phyloP scores from a whole-genome alignment of 2,797 vertebrate genomes.

The Pyrocephalus nanus region DNA sequence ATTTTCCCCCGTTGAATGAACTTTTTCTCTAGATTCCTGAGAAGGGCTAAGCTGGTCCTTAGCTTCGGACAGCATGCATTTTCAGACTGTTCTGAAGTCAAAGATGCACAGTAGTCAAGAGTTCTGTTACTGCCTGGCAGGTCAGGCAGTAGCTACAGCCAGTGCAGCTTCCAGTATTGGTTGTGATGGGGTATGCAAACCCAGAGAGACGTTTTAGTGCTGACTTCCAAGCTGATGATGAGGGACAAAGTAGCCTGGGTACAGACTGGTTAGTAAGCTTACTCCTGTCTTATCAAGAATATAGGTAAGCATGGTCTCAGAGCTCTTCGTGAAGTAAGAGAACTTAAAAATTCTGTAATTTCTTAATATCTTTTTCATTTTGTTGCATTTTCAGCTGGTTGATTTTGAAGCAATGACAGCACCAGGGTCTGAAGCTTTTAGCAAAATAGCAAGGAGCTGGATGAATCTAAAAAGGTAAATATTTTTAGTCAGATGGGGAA shows the following conservation, averaged over 20 bases:
- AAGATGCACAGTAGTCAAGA: background rate
- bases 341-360: background rate
- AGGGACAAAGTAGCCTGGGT: background rate
- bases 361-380: background rate
- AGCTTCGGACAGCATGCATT: background rate
- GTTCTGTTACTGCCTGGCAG: background rate
- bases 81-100: background rate
- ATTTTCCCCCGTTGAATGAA: background rate
- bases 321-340: background rate
- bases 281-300: background rate
- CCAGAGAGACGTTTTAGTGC: background rate
- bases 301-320: background rate
- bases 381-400: slow-evolving; percentile 83
- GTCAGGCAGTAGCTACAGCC: background rate
- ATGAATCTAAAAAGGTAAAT: slow-evolving; percentile 93
- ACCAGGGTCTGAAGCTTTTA: slow-evolving; percentile 90
- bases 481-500: background rate
- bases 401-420: slow-evolving; percentile 99
- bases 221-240: background rate
- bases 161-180: background rate
- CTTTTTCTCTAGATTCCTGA: background rate
- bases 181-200: background rate
- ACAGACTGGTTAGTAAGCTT: background rate
- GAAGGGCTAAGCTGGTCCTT: background rate
- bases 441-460: slow-evolving; percentile 91